A percentile compares a stretch with the other conserved stretches of the same genome.
phyloP scores from a whole-genome alignment of 2,113 vertebrate species.

The Lagopus muta region DNA sequence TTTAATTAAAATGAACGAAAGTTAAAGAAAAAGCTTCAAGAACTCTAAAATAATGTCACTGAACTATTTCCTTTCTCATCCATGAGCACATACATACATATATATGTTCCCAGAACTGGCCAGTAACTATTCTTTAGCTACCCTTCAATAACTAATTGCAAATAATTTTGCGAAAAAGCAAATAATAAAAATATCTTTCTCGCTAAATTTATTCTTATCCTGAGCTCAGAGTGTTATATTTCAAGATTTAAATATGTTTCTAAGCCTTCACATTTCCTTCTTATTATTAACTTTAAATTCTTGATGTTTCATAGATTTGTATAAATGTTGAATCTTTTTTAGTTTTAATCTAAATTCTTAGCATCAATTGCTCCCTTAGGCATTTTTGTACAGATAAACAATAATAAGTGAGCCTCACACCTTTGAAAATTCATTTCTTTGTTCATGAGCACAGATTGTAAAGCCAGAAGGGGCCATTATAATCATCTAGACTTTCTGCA shows the following conservation, averaged over 20 bases:
- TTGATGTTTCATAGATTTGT: background rate
- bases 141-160: background rate
- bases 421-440: background rate
- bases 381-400: conserved; percentile 17
- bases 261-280: background rate
- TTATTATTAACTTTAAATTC: background rate
- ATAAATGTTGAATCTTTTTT: background rate
- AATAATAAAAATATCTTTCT: background rate
- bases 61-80: background rate
- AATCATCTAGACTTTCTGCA: background rate
- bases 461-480: background rate
- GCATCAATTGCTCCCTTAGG: background rate
- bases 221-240: background rate
- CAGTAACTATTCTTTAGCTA: background rate
- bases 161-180: background rate
- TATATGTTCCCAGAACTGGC: background rate
- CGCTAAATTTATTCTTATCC: background rate
- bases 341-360: conserved; percentile 2
- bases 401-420: background rate
- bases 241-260: background rate
- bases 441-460: background rate
- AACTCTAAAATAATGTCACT: background rate
- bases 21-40: background rate
- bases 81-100: background rate
- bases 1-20: too few relatives aligned